These are phyloP conservation scores for Lepus americanus DNA, from an alignment of 2,113 vertebrate genomes.

Conservation along the genomic window DNA sequence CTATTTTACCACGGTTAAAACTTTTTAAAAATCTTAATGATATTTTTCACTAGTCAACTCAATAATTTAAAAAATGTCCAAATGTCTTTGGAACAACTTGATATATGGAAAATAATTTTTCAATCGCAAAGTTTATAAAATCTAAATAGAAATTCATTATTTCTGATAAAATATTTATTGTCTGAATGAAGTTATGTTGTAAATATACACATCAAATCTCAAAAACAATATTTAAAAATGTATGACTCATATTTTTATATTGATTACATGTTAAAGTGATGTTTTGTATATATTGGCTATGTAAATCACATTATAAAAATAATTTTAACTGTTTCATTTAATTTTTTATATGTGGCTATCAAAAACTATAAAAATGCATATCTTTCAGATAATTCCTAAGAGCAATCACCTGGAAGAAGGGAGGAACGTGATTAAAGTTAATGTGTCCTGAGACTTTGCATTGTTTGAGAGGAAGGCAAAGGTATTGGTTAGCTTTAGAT, in stretches of 20 bases:
- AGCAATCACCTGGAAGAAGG: not conserved
- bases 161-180: not conserved
- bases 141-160: not conserved
- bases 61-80: not conserved
- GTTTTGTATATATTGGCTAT: not conserved
- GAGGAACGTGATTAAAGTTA: not conserved
- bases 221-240: not conserved
- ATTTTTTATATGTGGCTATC: not conserved
- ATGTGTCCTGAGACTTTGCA: not conserved
- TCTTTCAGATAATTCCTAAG: not conserved
- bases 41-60: not conserved
- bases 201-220: not conserved
- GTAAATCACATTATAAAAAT: not conserved
- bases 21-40: too few relatives aligned
- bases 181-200: not conserved
- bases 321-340: not conserved
- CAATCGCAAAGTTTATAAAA: not conserved
- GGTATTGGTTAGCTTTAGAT: not conserved
- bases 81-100: not conserved
- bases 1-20: not conserved
- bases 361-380: not conserved
- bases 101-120: not conserved
- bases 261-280: not conserved
- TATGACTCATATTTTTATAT: not conserved
- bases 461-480: not conserved